A percentile compares a stretch with the other conserved stretches of the same genome.
Conservation (phyloP, 2,113 vertebrate species). For the Ptilorrhoa leucosticta region DNA sequence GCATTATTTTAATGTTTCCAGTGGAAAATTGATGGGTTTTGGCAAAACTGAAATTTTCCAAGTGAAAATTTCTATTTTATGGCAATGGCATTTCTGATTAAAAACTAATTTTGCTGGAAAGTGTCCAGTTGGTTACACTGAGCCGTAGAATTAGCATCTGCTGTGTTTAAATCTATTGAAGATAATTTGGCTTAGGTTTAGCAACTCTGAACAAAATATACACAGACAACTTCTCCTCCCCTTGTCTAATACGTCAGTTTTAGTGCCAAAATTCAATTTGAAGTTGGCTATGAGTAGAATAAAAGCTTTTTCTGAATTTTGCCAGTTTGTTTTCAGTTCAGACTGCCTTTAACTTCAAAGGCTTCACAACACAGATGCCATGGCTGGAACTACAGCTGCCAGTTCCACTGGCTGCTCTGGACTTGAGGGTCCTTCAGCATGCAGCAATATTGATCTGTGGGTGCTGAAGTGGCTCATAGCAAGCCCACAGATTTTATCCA, state of each 20-base stretch:
- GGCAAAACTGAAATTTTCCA: slow-evolving; percentile 6
- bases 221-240: slow-evolving; percentile 12
- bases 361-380: neutral
- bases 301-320: slow-evolving; percentile 9
- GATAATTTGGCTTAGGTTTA: slow-evolving; percentile 35
- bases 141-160: slow-evolving; percentile 36
- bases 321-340: neutral
- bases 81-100: neutral
- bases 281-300: neutral
- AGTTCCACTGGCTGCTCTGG: neutral
- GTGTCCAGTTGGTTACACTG: neutral
- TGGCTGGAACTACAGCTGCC: neutral
- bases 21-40: neutral
- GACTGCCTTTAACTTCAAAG: neutral
- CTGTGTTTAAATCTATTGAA: slow-evolving; percentile 34
- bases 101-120: slow-evolving; percentile 7
- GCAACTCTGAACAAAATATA: neutral
- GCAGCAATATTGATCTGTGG: neutral
- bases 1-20: slow-evolving; percentile 7
- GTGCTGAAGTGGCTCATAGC: neutral
- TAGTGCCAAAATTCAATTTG: neutral
- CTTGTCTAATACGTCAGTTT: slow-evolving; percentile 29
- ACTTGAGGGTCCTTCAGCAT: rapidly evolving
- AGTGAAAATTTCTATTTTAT: neutral
- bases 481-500: neutral